Evolutionary conservation across 2,888 invertebrate species (phyloP), one percentile per base, ranked within the genome.

Genomic region (Drosophila pegasa): DNA sequence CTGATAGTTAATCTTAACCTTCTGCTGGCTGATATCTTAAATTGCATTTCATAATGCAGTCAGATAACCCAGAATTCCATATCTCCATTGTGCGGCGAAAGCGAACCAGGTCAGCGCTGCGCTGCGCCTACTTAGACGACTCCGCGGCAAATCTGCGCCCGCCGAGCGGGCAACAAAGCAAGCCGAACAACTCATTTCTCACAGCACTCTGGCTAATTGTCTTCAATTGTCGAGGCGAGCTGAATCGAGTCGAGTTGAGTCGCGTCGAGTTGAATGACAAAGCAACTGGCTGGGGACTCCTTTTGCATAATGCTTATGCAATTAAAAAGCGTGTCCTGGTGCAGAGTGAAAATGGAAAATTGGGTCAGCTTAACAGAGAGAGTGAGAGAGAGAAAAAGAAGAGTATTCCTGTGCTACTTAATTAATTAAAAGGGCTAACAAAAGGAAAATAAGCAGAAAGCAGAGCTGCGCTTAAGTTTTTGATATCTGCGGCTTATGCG

Each of bases 251-350:
- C 48, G 50, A 55, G 65, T 62, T 27, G 27, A 45, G 61, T 64
- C 20, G 66, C 10, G 16, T n/a, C 12, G 40, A 20, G 50, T 43
- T 55, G 31, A 55, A 52, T 54, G 60, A 70, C 65, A 71, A 69
- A 62, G 59, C 67, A 63, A 40, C 54, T 54, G 65, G 54, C 59
- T 56, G 59, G 64, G 64, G 62, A 74, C 62, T 67, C 67, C 71
- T 63, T 45, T 62, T 80, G 73, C 82, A 82, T 80, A 80, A 80
- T 76, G 78, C 74, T 84, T 76, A 83, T 84, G 82, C 84, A 84
- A 83, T 82, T 84, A 83, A 79, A 70, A 78, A 62, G 59, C 75
- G 61, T 65, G 80, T 76, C 76, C 78, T 75, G 63, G 31, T 14
- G 74, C 57, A 51, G 43, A 38, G 67, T 2, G 27, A 40, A 37